phyloP scores from a whole-genome alignment of 2,113 vertebrate species.

The Ascaphus truei region DNA sequence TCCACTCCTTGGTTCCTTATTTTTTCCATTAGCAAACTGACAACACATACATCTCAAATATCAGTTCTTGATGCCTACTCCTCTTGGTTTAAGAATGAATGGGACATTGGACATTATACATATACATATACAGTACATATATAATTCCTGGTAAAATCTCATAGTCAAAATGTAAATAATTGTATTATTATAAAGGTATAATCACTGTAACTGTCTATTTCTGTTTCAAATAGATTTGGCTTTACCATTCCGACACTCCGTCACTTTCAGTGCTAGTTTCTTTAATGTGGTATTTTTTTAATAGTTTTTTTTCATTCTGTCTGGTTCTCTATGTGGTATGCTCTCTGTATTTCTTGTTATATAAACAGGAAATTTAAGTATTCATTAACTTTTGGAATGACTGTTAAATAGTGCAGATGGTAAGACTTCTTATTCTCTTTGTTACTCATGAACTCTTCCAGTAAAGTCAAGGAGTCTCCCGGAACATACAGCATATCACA shows the following conservation, averaged over 20 bases:
- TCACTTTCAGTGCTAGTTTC: neutral
- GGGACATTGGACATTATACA: neutral
- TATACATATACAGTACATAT: neutral
- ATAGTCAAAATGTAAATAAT: neutral
- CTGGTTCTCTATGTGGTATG: neutral
- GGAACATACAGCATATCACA: neutral
- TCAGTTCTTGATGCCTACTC: no score
- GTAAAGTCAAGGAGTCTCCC: neutral
- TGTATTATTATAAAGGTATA: no score
- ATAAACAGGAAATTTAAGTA: conserved; percentile 28
- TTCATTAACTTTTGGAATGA: neutral
- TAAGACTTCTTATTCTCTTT: neutral
- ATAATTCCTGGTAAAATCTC: neutral
- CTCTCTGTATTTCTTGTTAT: neutral
- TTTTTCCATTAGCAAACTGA: neutral
- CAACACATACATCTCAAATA: no score
- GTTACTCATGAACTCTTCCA: conserved; percentile 13
- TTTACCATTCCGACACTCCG: neutral
- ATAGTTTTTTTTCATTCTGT: neutral
- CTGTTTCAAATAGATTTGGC: neutral
- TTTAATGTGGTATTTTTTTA: conserved; percentile 9
- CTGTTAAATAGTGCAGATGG: conserved; percentile 23
- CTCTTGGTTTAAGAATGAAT: no score
- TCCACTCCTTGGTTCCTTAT: neutral
- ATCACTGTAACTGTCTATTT: no score